Evolutionary conservation across 2,888 invertebrate genomes (phyloP).

Genomic region (Psylliodes chrysocephalus): DNA sequence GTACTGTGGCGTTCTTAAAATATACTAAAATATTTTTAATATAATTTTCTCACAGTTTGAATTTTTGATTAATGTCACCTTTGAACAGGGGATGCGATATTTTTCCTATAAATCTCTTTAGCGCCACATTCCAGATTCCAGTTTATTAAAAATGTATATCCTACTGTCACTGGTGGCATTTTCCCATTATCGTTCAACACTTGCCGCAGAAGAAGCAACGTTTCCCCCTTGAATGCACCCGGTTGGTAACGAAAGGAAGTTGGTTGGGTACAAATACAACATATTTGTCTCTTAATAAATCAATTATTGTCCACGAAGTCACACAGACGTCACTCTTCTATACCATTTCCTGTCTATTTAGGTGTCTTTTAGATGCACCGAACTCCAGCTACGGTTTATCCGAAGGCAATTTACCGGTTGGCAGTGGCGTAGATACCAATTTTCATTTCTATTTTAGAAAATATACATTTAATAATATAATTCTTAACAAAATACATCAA

Average conservation of each 20-base stretch:
- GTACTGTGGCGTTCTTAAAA: too few species aligned
- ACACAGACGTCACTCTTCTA: slow-evolving; percentile 37
- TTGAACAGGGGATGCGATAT: neutral
- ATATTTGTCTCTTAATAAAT: slow-evolving; percentile 46
- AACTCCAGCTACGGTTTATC: neutral
- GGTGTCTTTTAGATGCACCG: slow-evolving; percentile 38
- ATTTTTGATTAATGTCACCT: neutral
- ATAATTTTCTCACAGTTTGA: too few species aligned
- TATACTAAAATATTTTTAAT: too few species aligned
- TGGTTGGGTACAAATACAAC: slow-evolving; percentile 35
- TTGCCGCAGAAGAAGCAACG: slow-evolving; percentile 14
- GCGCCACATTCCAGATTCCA: neutral
- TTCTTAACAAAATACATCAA: too few species aligned
- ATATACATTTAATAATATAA: too few species aligned
- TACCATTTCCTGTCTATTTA: slow-evolving; percentile 43
- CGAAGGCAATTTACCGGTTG: neutral
- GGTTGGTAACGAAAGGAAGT: slow-evolving; percentile 35
- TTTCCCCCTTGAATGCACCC: slow-evolving; percentile 36
- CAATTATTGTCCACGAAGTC: slow-evolving; percentile 43
- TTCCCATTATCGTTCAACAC: slow-evolving; percentile 15
- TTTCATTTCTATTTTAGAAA: too few species aligned
- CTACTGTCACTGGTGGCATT: slow-evolving; percentile 7
- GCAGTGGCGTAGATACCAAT: slow-evolving; percentile 1
- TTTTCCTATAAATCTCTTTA: neutral
- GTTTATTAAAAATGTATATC: slow-evolving; percentile 8